Conservation (phyloP, 2,888 invertebrate species). For the Drosophila hamatofila region DNA sequence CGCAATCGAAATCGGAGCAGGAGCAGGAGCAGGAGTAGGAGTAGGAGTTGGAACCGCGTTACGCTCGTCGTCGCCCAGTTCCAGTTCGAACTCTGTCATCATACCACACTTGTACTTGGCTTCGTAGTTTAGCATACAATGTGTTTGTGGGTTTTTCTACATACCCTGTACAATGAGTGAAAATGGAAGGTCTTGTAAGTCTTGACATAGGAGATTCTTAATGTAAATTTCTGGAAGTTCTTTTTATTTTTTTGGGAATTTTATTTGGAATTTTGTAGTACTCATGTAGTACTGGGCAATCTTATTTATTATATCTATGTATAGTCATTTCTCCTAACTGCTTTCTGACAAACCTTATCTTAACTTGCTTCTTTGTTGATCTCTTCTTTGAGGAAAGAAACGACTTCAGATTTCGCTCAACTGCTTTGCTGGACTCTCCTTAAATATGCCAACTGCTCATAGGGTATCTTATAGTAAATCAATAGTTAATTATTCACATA, state of each 20-base stretch:
- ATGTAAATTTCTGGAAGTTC: not conserved
- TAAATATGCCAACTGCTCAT: too few relatives aligned
- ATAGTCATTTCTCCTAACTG: too few relatives aligned
- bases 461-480: slow-evolving; percentile 17
- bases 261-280: too few relatives aligned
- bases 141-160: slow-evolving; percentile 75
- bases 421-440: too few relatives aligned
- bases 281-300: too few relatives aligned
- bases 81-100: slow-evolving; percentile 34
- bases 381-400: too few relatives aligned
- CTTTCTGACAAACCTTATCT: too few relatives aligned
- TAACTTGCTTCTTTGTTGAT: too few relatives aligned
- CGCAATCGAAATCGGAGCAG: not conserved
- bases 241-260: not conserved
- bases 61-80: slow-evolving; percentile 11
- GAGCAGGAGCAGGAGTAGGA: slow-evolving; percentile 31
- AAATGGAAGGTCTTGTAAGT: not conserved
- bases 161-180: not conserved
- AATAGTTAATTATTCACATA: not conserved
- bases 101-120: slow-evolving; percentile 41
- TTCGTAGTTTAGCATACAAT: slow-evolving; percentile 78
- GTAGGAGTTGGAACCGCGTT: slow-evolving; percentile 18
- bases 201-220: not conserved
- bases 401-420: too few relatives aligned
- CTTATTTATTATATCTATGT: too few relatives aligned